phyloP scores from a whole-genome alignment of 2,888 invertebrate species.

The Nyleta sp. region DNA sequence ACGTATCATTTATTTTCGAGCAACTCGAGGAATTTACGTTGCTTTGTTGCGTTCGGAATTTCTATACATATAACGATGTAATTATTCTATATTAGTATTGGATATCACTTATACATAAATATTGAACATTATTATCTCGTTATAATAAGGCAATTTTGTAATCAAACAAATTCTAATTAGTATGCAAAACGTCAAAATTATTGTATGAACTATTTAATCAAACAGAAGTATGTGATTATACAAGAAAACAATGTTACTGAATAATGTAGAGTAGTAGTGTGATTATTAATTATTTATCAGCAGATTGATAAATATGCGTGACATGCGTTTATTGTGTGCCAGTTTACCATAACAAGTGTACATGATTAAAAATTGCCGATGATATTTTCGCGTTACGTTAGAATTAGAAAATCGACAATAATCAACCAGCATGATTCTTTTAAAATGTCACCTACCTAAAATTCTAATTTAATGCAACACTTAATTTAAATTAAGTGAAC shows the following conservation, averaged over 20 bases:
- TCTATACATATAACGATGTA: background rate
- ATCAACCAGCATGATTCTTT: too few relatives aligned
- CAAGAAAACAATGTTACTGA: slow-evolving; percentile 7
- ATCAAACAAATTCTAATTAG: slow-evolving; percentile 28
- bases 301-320: slow-evolving; percentile 14
- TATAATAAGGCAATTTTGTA: slow-evolving; percentile 15
- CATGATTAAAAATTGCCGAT: background rate
- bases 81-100: slow-evolving; percentile 16
- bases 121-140: slow-evolving; percentile 1
- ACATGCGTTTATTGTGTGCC: slow-evolving; percentile 1
- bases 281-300: slow-evolving; percentile 24
- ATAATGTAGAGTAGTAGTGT: slow-evolving; percentile 14
- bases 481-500: too few relatives aligned
- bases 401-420: slow-evolving; percentile 4
- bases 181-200: slow-evolving; percentile 27
- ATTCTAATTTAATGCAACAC: too few relatives aligned
- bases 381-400: background rate
- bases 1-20: slow-evolving; percentile 11
- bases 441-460: too few relatives aligned
- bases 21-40: background rate
- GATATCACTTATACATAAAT: slow-evolving; percentile 15
- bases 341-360: slow-evolving; percentile 1
- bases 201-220: slow-evolving; percentile 24
- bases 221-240: slow-evolving; percentile 13
- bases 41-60: slow-evolving; percentile 4